phyloP scores from a whole-genome alignment of 2,113 vertebrate genomes.

The Pipa parva region DNA sequence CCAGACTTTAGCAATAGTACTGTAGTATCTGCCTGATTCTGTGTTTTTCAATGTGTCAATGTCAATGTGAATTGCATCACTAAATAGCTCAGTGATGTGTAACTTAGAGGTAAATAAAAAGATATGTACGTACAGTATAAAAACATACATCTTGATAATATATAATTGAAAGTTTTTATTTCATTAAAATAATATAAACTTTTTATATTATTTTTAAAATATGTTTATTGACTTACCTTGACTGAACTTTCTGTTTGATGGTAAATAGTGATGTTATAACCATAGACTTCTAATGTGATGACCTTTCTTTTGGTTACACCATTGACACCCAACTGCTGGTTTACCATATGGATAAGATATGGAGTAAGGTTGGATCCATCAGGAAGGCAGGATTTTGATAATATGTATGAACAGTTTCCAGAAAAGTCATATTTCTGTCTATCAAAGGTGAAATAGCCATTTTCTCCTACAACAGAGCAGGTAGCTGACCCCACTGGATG shows the following conservation, averaged over 20 bases:
- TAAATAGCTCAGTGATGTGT: too few relatives aligned
- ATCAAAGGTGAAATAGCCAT: conserved; percentile 47
- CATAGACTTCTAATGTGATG: conserved; percentile 41
- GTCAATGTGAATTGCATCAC: too few relatives aligned
- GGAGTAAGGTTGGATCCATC: conserved; percentile 10
- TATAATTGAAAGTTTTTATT: too few relatives aligned
- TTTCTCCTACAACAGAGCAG: conserved; percentile 47
- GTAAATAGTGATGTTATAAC: conserved; percentile 49
- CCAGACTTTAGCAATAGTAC: too few relatives aligned
- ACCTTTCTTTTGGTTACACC: conserved; percentile 25
- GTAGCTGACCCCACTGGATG: conserved; percentile 33
- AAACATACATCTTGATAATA: background rate
- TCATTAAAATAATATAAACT: background rate
- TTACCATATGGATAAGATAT: conserved; percentile 43
- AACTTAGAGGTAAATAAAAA: too few relatives aligned
- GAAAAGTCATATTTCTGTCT: conserved; percentile 41
- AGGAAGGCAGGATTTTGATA: conserved; percentile 22
- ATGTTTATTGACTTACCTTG: conserved; percentile 46
- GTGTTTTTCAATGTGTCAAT: too few relatives aligned
- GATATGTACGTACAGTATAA: too few relatives aligned
- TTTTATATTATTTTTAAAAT: background rate
- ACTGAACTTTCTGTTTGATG: background rate
- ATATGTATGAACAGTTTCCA: conserved; percentile 49
- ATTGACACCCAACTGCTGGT: conserved; percentile 21
- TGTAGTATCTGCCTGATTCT: too few relatives aligned